Base-by-base conservation (phyloP, 2,113 vertebrate species). In the Spermophilus dauricus region DNA sequence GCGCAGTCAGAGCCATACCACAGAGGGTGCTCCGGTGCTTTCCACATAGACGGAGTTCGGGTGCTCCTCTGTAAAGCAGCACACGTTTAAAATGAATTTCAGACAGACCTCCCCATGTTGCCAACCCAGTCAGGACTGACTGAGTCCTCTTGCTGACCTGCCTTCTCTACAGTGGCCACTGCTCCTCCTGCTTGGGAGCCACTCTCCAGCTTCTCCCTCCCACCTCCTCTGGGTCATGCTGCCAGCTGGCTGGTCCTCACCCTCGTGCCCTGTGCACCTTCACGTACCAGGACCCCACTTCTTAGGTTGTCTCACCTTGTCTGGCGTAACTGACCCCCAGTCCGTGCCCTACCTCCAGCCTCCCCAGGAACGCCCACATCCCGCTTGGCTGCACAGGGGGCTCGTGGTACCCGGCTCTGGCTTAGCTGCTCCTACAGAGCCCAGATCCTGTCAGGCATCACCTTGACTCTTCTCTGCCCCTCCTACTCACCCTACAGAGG, bases 251-350 rank as follows among this genome's bases (percentile, higher is more conserved):
- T 70, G 67, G 34, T 70, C 67, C 67, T 70, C 67, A 17, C 67
- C 67, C 34, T n/a, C 34, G 16, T 1, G 16, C 67, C 67, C 32
- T 26, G 14, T 16, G 22, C 37, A 13, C 24, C 73, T 42, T 37
- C 10, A 39, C 6, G 3, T 12, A 12, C 39, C 73, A 14, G 22
- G 37, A 45, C 75, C 75, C 42, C 3, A 26, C 24, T 75, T 42
- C 73, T 26, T 24, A 14, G 73, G 37, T n/a, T n/a, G 13, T 18
- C 37, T 26, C 37, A 26, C 72, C 72, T 39, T 4, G 72, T 24
- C 20, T 9, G 14, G 42, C 4, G 11, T 13, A 4, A 5, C 39
- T 12, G 9, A 0, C 20, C n/a, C n/a, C 1, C 2, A 12, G 7
- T 45, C 22, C 75, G 13, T 14, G 13, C 13, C 24, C n/a, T 10